Evolutionary conservation across 2,797 vertebrate genomes (phyloP).

Genomic region (Melanotaenia nigrans): DNA sequence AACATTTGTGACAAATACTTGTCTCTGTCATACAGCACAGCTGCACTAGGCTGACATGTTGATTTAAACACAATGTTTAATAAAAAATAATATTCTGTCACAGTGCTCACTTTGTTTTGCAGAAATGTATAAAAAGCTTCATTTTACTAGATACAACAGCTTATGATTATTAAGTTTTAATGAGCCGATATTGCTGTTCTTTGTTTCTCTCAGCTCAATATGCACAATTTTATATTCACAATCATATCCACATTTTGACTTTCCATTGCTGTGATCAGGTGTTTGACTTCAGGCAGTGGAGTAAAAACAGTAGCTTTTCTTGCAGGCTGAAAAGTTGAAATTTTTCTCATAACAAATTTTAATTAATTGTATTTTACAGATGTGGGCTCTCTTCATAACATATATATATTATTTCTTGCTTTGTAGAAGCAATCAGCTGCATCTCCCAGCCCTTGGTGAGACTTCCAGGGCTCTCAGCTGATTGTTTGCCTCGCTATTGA

Average conservation of each 20-base stretch:
- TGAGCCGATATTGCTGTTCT: neutral
- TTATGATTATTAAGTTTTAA: too few species aligned
- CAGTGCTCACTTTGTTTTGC: neutral
- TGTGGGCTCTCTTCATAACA: too few species aligned
- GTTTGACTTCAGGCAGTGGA: neutral
- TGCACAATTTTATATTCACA: neutral
- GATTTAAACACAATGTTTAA: neutral
- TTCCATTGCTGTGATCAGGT: neutral
- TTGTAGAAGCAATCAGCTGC: neutral
- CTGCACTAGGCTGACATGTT: conserved; percentile 1
- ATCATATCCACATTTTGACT: neutral
- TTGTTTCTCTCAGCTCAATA: conserved; percentile 1
- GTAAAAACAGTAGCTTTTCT: neutral
- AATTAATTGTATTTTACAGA: too few species aligned
- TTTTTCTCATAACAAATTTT: neutral
- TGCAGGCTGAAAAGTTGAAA: neutral
- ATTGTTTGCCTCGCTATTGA: neutral
- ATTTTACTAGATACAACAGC: neutral
- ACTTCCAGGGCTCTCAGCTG: neutral
- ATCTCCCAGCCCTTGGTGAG: neutral
- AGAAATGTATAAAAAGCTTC: neutral
- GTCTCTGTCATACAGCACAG: neutral
- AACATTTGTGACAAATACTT: neutral
- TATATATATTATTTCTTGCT: neutral
- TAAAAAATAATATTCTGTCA: conserved; percentile 15